Evolutionary conservation across 2,113 vertebrate species (phyloP).

Genomic region (Alces alces): DNA sequence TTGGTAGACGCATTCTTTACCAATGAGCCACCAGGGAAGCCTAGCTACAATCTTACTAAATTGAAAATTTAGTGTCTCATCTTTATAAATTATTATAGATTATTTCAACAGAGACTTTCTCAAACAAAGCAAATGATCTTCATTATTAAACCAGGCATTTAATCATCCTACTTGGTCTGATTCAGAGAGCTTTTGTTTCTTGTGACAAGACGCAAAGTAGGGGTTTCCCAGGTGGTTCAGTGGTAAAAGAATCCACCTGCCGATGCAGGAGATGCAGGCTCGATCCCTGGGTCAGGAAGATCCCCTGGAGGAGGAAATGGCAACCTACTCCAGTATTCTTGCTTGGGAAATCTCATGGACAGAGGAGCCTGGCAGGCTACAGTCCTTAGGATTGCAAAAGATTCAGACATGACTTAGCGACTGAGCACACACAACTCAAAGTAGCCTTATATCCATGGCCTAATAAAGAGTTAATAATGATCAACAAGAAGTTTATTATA

Average conservation of each 20-base stretch:
- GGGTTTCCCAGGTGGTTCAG: not conserved
- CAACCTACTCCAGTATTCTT: not conserved
- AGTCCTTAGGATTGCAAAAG: not conserved
- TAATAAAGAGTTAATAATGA: not conserved
- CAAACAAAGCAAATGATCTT: not conserved
- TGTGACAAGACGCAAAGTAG: not conserved
- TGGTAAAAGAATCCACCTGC: not conserved
- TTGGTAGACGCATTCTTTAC: not conserved
- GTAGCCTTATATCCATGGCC: not conserved
- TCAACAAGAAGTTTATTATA: not conserved
- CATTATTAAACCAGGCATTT: constrained; percentile 13
- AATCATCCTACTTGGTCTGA: not conserved
- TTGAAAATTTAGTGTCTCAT: not conserved
- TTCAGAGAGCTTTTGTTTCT: not conserved
- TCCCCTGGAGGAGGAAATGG: not conserved
- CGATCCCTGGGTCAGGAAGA: not conserved
- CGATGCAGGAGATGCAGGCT: not conserved
- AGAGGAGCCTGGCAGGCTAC: not conserved
- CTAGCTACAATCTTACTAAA: not conserved
- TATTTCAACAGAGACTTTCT: not conserved
- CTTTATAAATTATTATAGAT: not conserved
- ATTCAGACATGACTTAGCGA: not conserved
- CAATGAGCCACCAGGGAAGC: not conserved
- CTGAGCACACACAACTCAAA: not conserved
- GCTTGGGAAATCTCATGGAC: not conserved